Conservation (phyloP, 2,113 vertebrate genomes). For the Podarcis muralis region DNA sequence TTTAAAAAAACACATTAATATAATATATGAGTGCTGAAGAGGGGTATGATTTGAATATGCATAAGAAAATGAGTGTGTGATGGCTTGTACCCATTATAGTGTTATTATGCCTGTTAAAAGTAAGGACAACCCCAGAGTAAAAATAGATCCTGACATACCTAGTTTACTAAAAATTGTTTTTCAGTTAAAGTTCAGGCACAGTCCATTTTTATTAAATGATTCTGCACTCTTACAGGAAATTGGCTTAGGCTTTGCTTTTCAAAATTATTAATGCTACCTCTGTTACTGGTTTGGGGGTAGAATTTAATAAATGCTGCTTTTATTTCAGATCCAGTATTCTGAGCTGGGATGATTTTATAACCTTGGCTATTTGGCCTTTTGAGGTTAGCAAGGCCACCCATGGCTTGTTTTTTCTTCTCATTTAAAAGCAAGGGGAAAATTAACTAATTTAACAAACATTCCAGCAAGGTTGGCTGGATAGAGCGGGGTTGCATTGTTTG, state of each 20-base stretch:
- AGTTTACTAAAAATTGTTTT: slow-evolving; percentile 64
- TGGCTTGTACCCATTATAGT: background rate
- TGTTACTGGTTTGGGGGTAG: slow-evolving; percentile 68
- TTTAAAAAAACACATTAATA: no score
- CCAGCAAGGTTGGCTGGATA: slow-evolving; percentile 40
- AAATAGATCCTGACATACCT: slow-evolving; percentile 53
- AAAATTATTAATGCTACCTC: slow-evolving; percentile 74
- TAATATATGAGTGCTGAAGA: background rate
- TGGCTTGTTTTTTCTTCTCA: slow-evolving; percentile 69
- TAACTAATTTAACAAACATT: slow-evolving; percentile 75
- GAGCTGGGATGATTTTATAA: slow-evolving; percentile 74
- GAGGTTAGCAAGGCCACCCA: slow-evolving; percentile 77
- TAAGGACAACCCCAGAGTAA: background rate
- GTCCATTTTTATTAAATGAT: slow-evolving; percentile 74
- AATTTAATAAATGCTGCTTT: slow-evolving; percentile 77
- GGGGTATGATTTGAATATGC: background rate
- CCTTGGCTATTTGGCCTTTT: slow-evolving; percentile 73
- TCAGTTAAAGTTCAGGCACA: slow-evolving; percentile 50
- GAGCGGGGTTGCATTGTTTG: slow-evolving; percentile 56
- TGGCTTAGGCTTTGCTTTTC: slow-evolving; percentile 61
- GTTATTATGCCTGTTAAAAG: background rate
- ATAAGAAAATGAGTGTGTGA: background rate
- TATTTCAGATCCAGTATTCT: slow-evolving; percentile 73
- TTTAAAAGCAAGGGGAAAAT: slow-evolving; percentile 71
- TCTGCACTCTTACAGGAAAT: slow-evolving; percentile 59